Percentiles rank a stretch among this genome's conserved stretches.
Conservation (phyloP, 2,113 vertebrate genomes). For the Paratilapia polleni region DNA sequence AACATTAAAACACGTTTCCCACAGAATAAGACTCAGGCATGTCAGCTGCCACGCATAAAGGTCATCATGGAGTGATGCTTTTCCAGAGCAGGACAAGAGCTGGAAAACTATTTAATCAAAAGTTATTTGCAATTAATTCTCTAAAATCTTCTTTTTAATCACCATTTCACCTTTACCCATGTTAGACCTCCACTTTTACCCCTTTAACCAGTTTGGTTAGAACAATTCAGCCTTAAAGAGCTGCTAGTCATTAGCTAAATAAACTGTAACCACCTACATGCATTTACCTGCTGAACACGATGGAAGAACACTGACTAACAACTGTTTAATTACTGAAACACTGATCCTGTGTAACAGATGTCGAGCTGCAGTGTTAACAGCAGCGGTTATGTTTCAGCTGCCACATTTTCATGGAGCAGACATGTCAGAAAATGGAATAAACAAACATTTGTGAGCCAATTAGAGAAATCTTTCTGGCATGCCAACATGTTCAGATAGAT, state of each 20-base stretch:
- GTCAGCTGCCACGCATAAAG: neutral
- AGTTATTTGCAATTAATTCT: too few species aligned
- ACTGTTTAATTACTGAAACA: neutral
- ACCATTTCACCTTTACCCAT: too few species aligned
- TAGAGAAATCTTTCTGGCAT: neutral
- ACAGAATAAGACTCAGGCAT: neutral
- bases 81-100: neutral
- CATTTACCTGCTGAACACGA: neutral
- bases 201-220: neutral
- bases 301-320: neutral
- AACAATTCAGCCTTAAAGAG: neutral
- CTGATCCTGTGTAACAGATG: neutral
- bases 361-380: neutral
- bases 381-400: neutral
- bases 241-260: neutral
- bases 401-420: neutral
- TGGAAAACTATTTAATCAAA: neutral
- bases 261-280: neutral
- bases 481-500: neutral
- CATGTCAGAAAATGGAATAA: neutral
- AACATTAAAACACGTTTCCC: too few species aligned
- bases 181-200: neutral
- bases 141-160: too few species aligned
- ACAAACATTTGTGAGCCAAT: conserved; percentile 9
- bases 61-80: neutral